These are phyloP conservation scores for Microcebus tavaratra DNA, from an alignment of 2,113 vertebrate genomes.

Conservation along the genomic window DNA sequence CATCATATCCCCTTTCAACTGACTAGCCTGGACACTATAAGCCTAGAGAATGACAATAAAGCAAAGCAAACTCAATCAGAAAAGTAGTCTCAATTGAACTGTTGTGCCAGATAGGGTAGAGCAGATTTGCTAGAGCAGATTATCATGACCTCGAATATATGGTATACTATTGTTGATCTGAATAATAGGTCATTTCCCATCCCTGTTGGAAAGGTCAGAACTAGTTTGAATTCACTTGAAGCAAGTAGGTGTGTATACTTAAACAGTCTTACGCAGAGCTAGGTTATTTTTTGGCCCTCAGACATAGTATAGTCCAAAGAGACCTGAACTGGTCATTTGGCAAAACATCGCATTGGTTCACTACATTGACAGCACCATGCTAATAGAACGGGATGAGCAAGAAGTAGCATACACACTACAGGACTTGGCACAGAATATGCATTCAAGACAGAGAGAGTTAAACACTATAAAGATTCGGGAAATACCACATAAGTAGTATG, in stretches of 20 bases:
- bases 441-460: not conserved
- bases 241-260: not conserved
- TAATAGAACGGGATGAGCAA: not conserved
- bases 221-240: constrained; percentile 22
- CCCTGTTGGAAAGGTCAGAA: not conserved
- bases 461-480: not conserved
- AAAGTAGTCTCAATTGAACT: not conserved
- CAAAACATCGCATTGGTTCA: not conserved
- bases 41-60: not conserved
- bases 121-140: not conserved
- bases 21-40: not conserved
- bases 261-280: not conserved
- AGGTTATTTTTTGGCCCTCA: not conserved
- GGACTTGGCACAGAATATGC: not conserved
- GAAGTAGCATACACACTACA: not conserved
- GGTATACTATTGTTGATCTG: not conserved
- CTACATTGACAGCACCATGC: not conserved
- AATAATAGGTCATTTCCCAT: not conserved
- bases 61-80: not conserved
- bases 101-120: not conserved
- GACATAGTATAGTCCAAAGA: not conserved
- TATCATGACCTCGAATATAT: not conserved
- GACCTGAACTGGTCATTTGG: not conserved
- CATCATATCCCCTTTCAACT: not conserved
- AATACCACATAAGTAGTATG: not conserved